A percentile compares a stretch with the other conserved stretches of the same genome.
phyloP scores from a whole-genome alignment of 2,888 invertebrate genomes.

The Stenchaetothrips biformis region DNA sequence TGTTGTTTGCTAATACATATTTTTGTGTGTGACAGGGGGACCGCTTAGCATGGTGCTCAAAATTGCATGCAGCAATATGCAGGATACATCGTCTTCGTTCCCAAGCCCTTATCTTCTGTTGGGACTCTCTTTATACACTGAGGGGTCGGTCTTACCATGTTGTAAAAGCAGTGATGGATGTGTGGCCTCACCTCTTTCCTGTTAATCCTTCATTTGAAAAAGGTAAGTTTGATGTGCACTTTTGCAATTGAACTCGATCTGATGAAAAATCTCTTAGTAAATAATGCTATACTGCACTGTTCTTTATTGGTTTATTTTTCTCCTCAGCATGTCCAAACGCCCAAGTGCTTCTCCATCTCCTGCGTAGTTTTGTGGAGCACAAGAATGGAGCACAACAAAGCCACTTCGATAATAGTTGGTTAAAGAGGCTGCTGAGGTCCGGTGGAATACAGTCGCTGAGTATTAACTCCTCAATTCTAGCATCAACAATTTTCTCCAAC shows the following conservation, averaged over 20 bases:
- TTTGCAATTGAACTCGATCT: neutral
- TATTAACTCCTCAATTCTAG: neutral
- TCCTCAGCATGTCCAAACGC: neutral
- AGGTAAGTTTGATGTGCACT: neutral
- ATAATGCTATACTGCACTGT: neutral
- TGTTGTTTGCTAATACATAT: neutral
- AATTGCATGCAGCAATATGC: neutral
- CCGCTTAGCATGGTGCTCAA: neutral
- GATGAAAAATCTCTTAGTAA: neutral
- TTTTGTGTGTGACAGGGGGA: neutral
- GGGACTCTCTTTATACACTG: neutral
- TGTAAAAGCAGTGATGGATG: neutral
- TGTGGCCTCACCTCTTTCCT: neutral
- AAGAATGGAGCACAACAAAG: neutral
- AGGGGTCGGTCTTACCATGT: neutral
- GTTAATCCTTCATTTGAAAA: neutral
- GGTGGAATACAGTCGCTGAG: neutral
- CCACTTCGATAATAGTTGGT: neutral
- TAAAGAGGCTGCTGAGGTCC: neutral
- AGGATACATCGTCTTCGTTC: neutral
- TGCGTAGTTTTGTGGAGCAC: neutral
- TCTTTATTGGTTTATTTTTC: neutral
- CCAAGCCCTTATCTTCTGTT: neutral
- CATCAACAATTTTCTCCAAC: neutral
- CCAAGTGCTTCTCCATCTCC: neutral